Percentiles rank a stretch among this genome's conserved stretches.
Evolutionary conservation across 2,113 vertebrate species (phyloP).

Genomic region (Pleuronectes platessa): DNA sequence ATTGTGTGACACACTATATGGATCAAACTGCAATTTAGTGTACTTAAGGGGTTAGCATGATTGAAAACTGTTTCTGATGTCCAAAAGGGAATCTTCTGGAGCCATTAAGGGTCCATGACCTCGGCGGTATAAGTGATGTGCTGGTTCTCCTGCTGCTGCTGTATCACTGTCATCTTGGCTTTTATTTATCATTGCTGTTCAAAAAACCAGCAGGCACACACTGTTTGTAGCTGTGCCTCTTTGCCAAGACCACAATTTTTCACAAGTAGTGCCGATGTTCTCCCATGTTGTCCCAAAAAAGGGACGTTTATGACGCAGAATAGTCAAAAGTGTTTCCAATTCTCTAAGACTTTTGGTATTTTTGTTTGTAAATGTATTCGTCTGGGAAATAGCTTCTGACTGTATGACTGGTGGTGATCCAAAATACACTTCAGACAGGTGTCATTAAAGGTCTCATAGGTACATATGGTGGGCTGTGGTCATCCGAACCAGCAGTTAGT

Average conservation of each 20-base stretch:
- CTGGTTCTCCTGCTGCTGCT: constrained; percentile 37
- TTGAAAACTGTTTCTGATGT: constrained; percentile 71
- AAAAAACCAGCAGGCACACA: not conserved
- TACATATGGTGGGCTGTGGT: constrained; percentile 46
- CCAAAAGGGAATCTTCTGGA: constrained; percentile 58
- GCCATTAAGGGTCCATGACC: constrained; percentile 52
- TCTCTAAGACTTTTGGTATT: not conserved
- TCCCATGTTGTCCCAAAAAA: not conserved
- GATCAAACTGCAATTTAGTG: constrained; percentile 75
- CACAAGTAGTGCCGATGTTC: not conserved
- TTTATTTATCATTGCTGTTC: constrained; percentile 39
- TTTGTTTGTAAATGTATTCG: not conserved
- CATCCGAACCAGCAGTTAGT: constrained; percentile 28
- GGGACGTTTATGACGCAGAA: not conserved
- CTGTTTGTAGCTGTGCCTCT: not conserved
- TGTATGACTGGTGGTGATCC: not conserved
- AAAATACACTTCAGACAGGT: not conserved
- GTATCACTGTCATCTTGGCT: constrained; percentile 52
- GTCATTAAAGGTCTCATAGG: constrained; percentile 11
- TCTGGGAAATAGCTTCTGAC: not conserved
- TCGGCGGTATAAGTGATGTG: constrained; percentile 39
- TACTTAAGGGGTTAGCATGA: constrained; percentile 68
- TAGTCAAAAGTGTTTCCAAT: not conserved
- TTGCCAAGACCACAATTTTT: constrained; percentile 26
- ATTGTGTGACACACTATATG: constrained; percentile 77